Evolutionary conservation across 2,888 invertebrate species (phyloP).

Genomic region (Melieria picta): DNA sequence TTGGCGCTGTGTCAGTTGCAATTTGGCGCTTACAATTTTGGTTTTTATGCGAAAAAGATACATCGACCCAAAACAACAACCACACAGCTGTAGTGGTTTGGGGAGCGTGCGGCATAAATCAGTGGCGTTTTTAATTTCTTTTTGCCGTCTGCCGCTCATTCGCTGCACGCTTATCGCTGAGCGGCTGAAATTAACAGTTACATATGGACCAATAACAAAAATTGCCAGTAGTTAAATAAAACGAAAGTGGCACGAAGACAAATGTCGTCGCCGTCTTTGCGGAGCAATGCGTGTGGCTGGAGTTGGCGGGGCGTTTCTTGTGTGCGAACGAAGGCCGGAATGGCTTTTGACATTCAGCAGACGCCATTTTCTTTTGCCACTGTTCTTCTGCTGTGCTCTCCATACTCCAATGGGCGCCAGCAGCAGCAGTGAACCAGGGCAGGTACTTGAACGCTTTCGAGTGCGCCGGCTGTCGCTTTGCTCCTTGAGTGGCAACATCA

Average conservation of each 20-base stretch:
- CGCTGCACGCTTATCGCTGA: slow-evolving; percentile 52
- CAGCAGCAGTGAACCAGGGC: slow-evolving; percentile 38
- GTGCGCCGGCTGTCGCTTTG: slow-evolving; percentile 29
- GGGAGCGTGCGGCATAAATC: slow-evolving; percentile 10
- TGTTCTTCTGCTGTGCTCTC: too few relatives aligned
- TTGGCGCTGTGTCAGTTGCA: not conserved
- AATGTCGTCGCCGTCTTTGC: slow-evolving; percentile 1
- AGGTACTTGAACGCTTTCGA: slow-evolving; percentile 56
- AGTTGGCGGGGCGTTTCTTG: slow-evolving; percentile 33
- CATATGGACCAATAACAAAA: slow-evolving; percentile 4
- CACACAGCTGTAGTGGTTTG: not conserved
- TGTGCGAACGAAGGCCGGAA: slow-evolving; percentile 51
- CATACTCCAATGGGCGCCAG: not conserved
- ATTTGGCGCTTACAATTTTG: slow-evolving; percentile 1
- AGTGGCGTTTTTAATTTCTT: not conserved
- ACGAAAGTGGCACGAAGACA: slow-evolving; percentile 14
- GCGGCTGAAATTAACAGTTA: slow-evolving; percentile 56
- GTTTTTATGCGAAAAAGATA: slow-evolving; percentile 14
- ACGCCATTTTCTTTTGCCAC: slow-evolving; percentile 52
- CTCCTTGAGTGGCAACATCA: slow-evolving; percentile 43
- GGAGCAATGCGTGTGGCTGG: not conserved
- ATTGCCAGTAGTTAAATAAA: slow-evolving; percentile 15
- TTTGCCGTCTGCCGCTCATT: slow-evolving; percentile 6
- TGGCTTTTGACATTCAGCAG: slow-evolving; percentile 28
- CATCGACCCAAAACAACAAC: not conserved